Evolutionary conservation across 2,113 vertebrate genomes (phyloP).

Genomic region (Cepphus grylle): DNA sequence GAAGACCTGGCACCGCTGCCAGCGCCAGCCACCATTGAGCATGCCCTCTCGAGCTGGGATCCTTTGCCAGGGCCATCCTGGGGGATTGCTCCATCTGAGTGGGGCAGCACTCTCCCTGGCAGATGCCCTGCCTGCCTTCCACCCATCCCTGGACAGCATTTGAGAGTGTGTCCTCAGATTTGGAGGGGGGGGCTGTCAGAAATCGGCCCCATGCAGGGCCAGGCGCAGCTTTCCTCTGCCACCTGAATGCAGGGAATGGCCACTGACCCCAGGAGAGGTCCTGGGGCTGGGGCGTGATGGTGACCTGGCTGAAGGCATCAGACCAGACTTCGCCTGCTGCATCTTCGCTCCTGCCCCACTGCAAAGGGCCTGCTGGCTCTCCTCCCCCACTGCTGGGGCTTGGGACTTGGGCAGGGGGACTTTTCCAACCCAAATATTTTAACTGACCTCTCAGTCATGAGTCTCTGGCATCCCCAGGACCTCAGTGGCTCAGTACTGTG

Average conservation of each 20-base stretch:
- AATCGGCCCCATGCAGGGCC: background rate
- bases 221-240: background rate
- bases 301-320: background rate
- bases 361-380: background rate
- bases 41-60: background rate
- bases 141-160: background rate
- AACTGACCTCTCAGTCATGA: background rate
- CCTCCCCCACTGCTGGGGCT: background rate
- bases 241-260: background rate
- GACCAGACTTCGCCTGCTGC: background rate
- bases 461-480: background rate
- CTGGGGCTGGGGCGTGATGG: accelerated
- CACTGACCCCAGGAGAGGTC: background rate
- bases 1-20: background rate
- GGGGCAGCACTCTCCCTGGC: background rate
- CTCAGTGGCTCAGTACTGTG: background rate
- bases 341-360: background rate
- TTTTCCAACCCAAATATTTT: background rate
- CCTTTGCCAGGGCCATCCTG: background rate
- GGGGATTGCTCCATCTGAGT: background rate
- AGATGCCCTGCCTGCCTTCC: background rate
- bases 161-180: background rate
- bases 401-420: background rate
- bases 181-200: background rate
- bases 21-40: accelerated